Evolutionary conservation across 2,888 invertebrate species (phyloP), one percentile per base, ranked within the genome.

Genomic region (Oxytorus armatus): DNA sequence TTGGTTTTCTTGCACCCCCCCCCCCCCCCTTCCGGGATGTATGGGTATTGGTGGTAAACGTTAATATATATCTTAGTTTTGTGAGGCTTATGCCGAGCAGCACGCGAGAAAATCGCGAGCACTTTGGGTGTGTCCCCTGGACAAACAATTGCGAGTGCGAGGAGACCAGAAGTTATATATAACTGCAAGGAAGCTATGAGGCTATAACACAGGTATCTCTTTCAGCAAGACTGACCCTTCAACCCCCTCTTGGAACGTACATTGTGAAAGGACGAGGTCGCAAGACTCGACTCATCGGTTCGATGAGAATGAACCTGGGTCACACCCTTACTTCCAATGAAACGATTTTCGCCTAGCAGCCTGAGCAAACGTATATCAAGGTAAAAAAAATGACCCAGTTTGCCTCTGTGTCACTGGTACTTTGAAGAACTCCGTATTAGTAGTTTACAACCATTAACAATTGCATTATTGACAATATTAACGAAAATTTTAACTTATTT

Each of bases 71-170:
- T 53, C 23, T 36, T 18, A 11, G 61, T 51, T 69, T 47, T 36
- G 49, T 11, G 70, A 72, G 69, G 59, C 57, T 79, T 47, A 53
- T 66, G 59, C 57, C 65, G 65, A 72, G 66, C 53, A 55, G 44
- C 79, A 79, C 79, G 79, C 76, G 66, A 76, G 25, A 72, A 72
- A 51, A 55, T 73, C 59, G 66, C 21, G 76, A 61, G 61, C 61
- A 61, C 76, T 76, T 61, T 53, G 77, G 79, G 76, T 36, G 72
- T 61, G 76, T 55, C 76, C 47, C 21, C 3, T 23, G 53, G 33
- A 65, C 65, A 53, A 70, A 25, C 57, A 11, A 16, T n/a, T n/a
- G 10, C 29, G 44, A 63, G 29, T 47, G 63, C 18, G 63, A 63
- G 29, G 47, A 2, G 29, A 33, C 18, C 16, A 53, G 25, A 29